Evolutionary conservation across 2,888 invertebrate genomes (phyloP).

Genomic region (Cyclophora punctaria): DNA sequence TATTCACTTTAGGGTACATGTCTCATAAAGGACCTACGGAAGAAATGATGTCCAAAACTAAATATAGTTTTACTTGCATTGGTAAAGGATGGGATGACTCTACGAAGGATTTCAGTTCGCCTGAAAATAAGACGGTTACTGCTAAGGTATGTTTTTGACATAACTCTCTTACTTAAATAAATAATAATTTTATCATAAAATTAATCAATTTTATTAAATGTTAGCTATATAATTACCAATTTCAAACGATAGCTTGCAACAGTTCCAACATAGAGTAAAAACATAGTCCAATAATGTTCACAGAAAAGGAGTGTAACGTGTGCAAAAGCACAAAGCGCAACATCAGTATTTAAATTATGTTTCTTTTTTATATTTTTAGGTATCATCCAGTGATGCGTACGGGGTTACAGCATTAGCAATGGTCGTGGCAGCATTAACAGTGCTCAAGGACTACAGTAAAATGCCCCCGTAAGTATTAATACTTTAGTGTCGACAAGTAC

Average conservation of each 20-base stretch:
- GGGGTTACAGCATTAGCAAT: constrained; percentile 28
- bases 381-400: constrained; percentile 38
- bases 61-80: constrained; percentile 32
- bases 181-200: no score
- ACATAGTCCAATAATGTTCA: no score
- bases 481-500: no score
- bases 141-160: constrained; percentile 25
- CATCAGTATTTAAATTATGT: no score
- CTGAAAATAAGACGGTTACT: constrained; percentile 23
- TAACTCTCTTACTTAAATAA: no score
- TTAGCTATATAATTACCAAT: no score
- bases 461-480: constrained; percentile 43
- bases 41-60: constrained; percentile 28
- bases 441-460: constrained; percentile 28
- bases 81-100: constrained; percentile 35
- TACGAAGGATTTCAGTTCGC: constrained; percentile 15
- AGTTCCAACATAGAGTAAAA: no score
- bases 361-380: constrained; percentile 20
- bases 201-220: no score
- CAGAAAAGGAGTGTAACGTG: no score
- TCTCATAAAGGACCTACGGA: constrained; percentile 41
- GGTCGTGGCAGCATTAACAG: constrained; percentile 30
- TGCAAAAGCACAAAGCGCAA: no score
- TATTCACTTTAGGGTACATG: constrained; percentile 39
- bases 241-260: no score